Base-by-base conservation (phyloP, 1,140 invertebrate genomes). In the Drosophila sp. region DNA sequence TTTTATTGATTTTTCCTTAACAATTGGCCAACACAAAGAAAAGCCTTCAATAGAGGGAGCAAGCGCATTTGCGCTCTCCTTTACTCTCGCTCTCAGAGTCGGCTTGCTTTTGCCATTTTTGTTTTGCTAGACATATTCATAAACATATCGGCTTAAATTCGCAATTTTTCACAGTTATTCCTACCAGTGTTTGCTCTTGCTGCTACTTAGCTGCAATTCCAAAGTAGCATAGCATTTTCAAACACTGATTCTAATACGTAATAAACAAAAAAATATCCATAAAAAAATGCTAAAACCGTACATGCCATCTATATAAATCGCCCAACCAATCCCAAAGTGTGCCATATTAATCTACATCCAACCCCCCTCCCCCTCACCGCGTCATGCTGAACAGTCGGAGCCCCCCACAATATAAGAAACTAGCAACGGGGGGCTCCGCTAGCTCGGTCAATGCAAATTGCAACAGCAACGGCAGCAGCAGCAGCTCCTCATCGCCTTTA, bases 1-100 rank as follows among this genome's bases (percentile, higher is more conserved):
- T 63, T 68, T 80, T 89, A 89, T 89, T 89, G 84, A 89, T 89
- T 89, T 89, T 89, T 89, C 84, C 70, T 78, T 30, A 71, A 54
- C 66, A 63, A 89, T 74, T 89, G 76, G 68, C 80, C 70, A 71
- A 70, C 35, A 62, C 35, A 38, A 38, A 76, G 76, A 69, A 79
- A 79, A 74, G 72, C 63, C 80, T 70, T 41, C 65, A 17, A 41
- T 29, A 7, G 30, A 76, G 65, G 54, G 73, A 65, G 61, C 38
- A 41, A 56, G n/a, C 33, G 47, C 17, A 61, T 17, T 66, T 33
- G 10, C 40, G 70, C 50, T 70, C 50, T 60, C 38, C 50, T 25
- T 68, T 40, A 40, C 47, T 66, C 60, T 47, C 47, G 64, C 60
- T 47, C n/a, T 58, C 32, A 71, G 5, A 6, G 44, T 68, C 58